A percentile compares a stretch with the other conserved stretches of the same genome.
These are phyloP conservation scores for Lepidonotus clava DNA, from an alignment of 2,888 invertebrate species.

Conservation along the genomic window DNA sequence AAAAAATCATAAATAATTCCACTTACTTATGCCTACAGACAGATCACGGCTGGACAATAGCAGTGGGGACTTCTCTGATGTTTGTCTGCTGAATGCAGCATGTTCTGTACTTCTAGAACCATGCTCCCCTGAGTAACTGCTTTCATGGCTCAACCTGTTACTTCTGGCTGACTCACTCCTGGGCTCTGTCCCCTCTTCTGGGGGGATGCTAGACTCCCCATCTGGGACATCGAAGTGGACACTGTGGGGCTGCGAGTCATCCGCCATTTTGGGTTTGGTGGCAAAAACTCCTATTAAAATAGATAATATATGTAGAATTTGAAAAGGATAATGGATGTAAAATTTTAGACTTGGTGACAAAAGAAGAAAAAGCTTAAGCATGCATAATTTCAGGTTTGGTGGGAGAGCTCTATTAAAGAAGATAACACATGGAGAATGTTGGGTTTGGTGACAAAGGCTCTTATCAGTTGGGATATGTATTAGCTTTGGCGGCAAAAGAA, in stretches of 20 bases:
- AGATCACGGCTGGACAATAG: slow-evolving; percentile 24
- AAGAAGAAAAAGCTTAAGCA: no score
- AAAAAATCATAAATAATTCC: neutral
- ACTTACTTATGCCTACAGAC: slow-evolving; percentile 32
- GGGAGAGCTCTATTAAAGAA: no score
- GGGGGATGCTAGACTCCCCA: no score
- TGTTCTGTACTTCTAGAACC: neutral
- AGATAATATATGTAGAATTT: no score
- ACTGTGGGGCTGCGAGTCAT: neutral
- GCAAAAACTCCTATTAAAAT: neutral
- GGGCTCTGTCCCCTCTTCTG: neutral
- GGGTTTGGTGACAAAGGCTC: no score
- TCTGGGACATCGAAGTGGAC: neutral
- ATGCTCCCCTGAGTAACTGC: neutral
- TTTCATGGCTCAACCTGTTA: neutral
- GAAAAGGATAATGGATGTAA: no score
- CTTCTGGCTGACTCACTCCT: neutral
- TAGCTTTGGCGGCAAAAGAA: no score
- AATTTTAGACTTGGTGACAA: no score
- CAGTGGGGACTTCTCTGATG: slow-evolving; percentile 14
- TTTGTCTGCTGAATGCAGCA: neutral
- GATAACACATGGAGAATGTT: no score
- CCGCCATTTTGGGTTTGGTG: neutral
- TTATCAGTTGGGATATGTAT: no score
- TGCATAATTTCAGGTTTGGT: no score